Evolutionary conservation across 2,888 invertebrate species (phyloP), one percentile per base, ranked within the genome.

Genomic region (Torymus auratus): DNA sequence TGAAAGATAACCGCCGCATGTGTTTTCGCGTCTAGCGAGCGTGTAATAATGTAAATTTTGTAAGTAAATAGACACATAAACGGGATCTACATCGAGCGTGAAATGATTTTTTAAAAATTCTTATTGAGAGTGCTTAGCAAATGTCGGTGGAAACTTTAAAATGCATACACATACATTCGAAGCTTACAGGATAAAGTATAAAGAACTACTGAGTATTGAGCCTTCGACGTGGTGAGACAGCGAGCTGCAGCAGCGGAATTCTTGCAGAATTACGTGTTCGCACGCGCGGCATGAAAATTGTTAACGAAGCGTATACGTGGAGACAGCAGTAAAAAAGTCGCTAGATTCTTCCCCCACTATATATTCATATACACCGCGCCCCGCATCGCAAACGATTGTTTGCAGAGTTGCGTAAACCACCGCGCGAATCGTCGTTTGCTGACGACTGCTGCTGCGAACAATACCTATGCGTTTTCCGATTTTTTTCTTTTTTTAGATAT

Each of bases 211-310:
- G 15, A 68, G 55, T 55, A 68, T 55, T 17, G 65, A 67, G 61
- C 23, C 53, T 62, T 55, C 61, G 60, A 41, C 41, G 7, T 7
- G 41, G 41, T 67, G 17, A 14, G 41, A 3, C 23, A n/a, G n/a
- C 52, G 65, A 61, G 23, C n/a, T n/a, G n/a, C 2, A 14, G 23
- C 5, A 17, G 55, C 50, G 3, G 67, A 71, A 80, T 75, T 65
- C 76, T 76, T 74, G 62, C 50, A 56, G 76, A 72, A 56, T 76
- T 80, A 69, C 74, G 74, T 70, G 79, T 60, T 64, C 64, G 23
- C 60, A 41, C 52, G 50, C 20, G 41, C 58, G 5, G 65, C 15
- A 65, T 41, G 69, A 56, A 70, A 69, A 70, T 77, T 69, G 76
- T 55, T 78, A 71, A 71, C 71, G 78, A 78, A 78, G 71, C 76